A percentile compares a stretch with the other conserved stretches of the same genome.
These are phyloP conservation scores for Araneus ventricosus DNA, from an alignment of 1,140 invertebrate species.

Conservation along the genomic window DNA sequence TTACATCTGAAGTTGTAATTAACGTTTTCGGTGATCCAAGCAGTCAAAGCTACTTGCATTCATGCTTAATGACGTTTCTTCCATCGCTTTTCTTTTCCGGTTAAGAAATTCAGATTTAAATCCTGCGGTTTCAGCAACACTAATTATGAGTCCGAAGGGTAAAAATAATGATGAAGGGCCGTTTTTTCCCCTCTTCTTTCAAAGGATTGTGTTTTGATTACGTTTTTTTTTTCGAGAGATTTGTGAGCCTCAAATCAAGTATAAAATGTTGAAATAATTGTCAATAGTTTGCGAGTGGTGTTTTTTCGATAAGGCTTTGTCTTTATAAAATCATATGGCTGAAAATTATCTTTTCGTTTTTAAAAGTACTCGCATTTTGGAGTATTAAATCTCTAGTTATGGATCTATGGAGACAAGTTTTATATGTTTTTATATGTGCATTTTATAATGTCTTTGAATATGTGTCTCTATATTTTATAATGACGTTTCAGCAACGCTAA, in stretches of 20 bases:
- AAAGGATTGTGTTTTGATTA: constrained; percentile 6
- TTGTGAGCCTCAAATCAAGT: constrained; percentile 10
- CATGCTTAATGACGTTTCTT: constrained; percentile 53
- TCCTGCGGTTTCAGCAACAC: constrained; percentile 43
- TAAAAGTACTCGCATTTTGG: too few species aligned
- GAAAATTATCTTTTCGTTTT: too few species aligned
- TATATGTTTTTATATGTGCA: too few species aligned
- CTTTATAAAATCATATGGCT: too few species aligned
- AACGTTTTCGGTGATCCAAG: constrained; percentile 58
- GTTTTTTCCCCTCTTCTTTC: neutral
- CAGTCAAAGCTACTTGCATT: constrained; percentile 15
- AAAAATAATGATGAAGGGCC: constrained; percentile 20
- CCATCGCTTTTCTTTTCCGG: constrained; percentile 19
- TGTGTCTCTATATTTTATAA: too few species aligned
- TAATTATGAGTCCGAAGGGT: constrained; percentile 56
- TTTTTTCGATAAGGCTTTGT: neutral
- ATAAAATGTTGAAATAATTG: constrained; percentile 28
- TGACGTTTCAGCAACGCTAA: constrained; percentile 51
- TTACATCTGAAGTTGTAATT: constrained; percentile 59
- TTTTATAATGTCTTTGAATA: too few species aligned
- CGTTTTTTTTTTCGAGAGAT: neutral
- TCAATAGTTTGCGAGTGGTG: neutral
- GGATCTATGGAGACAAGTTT: too few species aligned
- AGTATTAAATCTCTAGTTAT: too few species aligned
- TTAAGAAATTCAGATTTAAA: constrained; percentile 46